A percentile compares a stretch with the other conserved stretches of the same genome.
Conservation (phyloP, 2,797 vertebrate species). For the Sylvia borin region DNA sequence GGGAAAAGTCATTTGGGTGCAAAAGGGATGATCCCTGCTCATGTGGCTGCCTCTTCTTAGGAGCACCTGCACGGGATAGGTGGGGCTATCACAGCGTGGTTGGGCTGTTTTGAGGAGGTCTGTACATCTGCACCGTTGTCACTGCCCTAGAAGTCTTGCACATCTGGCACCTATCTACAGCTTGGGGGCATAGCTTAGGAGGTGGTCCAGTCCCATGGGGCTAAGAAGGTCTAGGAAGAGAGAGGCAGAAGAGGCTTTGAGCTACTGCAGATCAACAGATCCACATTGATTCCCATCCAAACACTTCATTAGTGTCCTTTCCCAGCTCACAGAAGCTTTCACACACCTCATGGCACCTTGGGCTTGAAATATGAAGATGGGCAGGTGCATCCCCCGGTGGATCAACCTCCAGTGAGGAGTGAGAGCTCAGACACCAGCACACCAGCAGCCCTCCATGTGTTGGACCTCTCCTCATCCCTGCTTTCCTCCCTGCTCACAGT, state of each 20-base stretch:
- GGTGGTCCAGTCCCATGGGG: fast-evolving
- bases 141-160: background rate
- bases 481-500: background rate
- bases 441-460: background rate
- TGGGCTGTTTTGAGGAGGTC: background rate
- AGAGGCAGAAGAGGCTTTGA: background rate
- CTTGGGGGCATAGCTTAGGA: background rate
- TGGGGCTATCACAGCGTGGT: too few relatives aligned
- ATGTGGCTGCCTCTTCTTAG: background rate
- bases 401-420: background rate
- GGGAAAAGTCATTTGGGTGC: background rate
- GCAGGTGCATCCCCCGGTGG: background rate
- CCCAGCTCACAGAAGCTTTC: background rate
- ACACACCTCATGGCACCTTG: background rate
- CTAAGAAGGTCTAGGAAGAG: background rate
- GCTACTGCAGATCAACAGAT: background rate
- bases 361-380: background rate
- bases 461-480: background rate
- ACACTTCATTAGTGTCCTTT: background rate
- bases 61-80: fast-evolving
- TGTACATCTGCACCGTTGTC: fast-evolving
- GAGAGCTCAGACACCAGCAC: background rate
- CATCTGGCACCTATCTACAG: background rate
- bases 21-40: background rate
- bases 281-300: background rate